Conservation (phyloP, 2,888 invertebrate species). For the Lysandra bellargus region DNA sequence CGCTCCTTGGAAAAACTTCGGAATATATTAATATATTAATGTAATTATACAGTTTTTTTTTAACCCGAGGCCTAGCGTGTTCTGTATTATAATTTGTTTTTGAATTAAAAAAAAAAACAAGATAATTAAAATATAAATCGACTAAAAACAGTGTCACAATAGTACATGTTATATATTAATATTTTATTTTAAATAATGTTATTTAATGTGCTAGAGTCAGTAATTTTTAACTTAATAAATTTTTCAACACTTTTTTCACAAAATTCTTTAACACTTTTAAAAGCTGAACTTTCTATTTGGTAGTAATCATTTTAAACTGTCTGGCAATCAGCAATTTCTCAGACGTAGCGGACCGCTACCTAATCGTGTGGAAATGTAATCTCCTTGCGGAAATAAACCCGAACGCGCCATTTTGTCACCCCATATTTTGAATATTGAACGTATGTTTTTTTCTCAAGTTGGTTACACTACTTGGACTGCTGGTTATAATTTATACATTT, state of each 20-base stretch:
- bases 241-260: too few species aligned
- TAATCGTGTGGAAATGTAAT: slow-evolving; percentile 14
- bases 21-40: neutral
- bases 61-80: neutral
- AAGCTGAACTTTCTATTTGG: neutral
- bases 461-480: too few species aligned
- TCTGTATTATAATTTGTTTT: neutral
- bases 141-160: too few species aligned
- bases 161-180: too few species aligned
- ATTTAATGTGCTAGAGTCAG: too few species aligned
- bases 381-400: neutral
- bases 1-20: neutral
- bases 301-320: neutral
- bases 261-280: neutral
- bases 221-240: too few species aligned
- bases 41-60: neutral
- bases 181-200: too few species aligned
- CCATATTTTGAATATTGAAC: neutral
- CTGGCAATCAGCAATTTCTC: neutral
- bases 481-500: too few species aligned
- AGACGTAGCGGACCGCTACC: neutral
- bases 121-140: too few species aligned
- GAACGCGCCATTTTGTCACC: neutral
- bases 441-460: neutral
- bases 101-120: too few species aligned